Percentiles rank a stretch among this genome's conserved stretches.
These are phyloP conservation scores for Psittacula echo DNA, from an alignment of 2,797 vertebrate species.

Conservation along the genomic window DNA sequence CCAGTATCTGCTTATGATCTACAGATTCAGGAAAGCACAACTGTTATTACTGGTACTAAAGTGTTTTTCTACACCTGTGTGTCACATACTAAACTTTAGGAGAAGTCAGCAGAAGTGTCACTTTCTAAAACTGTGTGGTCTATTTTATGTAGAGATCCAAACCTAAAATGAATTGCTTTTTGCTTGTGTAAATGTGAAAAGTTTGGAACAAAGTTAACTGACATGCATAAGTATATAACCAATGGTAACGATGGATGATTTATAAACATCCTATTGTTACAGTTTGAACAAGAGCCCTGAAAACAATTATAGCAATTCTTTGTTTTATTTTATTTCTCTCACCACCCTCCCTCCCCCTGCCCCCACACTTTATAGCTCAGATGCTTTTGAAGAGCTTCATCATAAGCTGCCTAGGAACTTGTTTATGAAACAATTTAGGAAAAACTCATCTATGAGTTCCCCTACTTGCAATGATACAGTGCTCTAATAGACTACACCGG, in stretches of 20 bases:
- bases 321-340: not conserved
- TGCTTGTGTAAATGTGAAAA: not conserved
- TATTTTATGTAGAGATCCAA: not conserved
- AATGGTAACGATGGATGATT: not conserved
- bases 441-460: not conserved
- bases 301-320: not conserved
- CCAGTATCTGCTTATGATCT: conserved; percentile 30
- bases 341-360: not conserved
- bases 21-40: conserved; percentile 22
- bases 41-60: not conserved
- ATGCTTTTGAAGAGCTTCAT: not conserved
- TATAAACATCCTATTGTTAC: not conserved
- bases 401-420: not conserved
- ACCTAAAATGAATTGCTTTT: not conserved
- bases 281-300: not conserved
- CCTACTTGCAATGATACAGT: not conserved
- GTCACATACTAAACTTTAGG: not conserved
- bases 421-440: not conserved
- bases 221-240: not conserved
- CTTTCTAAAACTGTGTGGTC: not conserved
- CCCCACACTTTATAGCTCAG: rapidly evolving
- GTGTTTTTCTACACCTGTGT: not conserved
- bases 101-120: not conserved
- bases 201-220: not conserved
- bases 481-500: not conserved